Percentiles rank a stretch among this genome's conserved stretches.
phyloP scores from a whole-genome alignment of 2,888 invertebrate species.

The Dolichopus griseipennis region DNA sequence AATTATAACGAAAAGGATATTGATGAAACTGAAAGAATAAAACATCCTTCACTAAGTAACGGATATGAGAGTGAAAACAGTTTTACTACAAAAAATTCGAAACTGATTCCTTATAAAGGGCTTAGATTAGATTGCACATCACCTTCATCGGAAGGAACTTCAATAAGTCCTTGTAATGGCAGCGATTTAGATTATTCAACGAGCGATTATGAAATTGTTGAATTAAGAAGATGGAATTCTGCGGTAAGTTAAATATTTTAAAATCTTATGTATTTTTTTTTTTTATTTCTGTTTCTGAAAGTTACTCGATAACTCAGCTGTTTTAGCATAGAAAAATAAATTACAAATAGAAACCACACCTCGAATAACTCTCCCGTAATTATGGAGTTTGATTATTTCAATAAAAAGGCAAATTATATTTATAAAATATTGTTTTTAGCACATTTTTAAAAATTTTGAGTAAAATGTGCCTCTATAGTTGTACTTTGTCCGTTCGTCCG shows the following conservation, averaged over 20 bases:
- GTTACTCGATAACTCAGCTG: too few species aligned
- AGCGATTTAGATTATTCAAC: slow-evolving; percentile 11
- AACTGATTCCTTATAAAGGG: not conserved
- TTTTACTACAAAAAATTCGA: not conserved
- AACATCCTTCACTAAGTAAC: not conserved
- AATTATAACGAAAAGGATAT: not conserved
- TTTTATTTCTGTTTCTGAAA: too few species aligned
- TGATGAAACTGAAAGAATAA: not conserved
- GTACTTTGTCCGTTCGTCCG: too few species aligned
- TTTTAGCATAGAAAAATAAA: too few species aligned
- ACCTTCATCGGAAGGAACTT: not conserved
- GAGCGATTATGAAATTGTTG: slow-evolving; percentile 16
- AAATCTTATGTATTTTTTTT: too few species aligned
- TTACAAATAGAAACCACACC: too few species aligned
- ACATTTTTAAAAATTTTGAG: too few species aligned
- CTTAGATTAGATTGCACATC: not conserved
- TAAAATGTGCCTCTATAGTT: too few species aligned
- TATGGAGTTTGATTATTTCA: too few species aligned
- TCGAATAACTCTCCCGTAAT: too few species aligned
- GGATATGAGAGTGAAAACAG: not conserved
- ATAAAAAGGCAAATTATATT: too few species aligned
- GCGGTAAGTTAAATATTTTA: not conserved
- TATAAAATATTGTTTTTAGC: too few species aligned
- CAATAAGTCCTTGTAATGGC: slow-evolving; percentile 13
- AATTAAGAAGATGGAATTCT: slow-evolving; percentile 5